These are phyloP conservation scores for Gymnoscelis rufifasciata DNA, from an alignment of 2,888 invertebrate genomes.

Conservation along the genomic window DNA sequence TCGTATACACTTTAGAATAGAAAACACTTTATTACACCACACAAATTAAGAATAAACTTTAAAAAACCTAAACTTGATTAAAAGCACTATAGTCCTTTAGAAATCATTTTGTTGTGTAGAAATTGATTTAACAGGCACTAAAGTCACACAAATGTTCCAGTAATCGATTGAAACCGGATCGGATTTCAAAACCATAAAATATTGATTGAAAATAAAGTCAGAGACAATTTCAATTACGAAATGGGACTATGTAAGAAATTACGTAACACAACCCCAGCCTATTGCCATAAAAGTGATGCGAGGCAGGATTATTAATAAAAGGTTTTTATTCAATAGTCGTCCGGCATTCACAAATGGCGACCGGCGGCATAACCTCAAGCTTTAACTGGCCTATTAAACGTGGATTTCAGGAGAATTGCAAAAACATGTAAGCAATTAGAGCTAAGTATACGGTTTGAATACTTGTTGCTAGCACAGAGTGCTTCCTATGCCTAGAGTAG, in stretches of 20 bases:
- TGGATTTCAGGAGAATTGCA: conserved; percentile 51
- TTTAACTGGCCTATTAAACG: conserved; percentile 47
- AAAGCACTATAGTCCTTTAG: not conserved
- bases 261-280: conserved; percentile 2
- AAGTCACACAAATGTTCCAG: not conserved
- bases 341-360: conserved; percentile 27
- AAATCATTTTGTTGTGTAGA: not conserved
- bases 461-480: conserved; percentile 48
- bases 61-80: too few relatives aligned
- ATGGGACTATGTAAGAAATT: conserved; percentile 3
- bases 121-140: conserved; percentile 1
- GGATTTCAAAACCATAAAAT: not conserved
- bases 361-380: conserved; percentile 26
- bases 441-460: conserved; percentile 55
- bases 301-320: conserved; percentile 21
- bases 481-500: conserved; percentile 51
- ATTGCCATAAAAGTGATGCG: conserved; percentile 11
- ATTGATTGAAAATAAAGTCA: not conserved
- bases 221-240: conserved; percentile 1
- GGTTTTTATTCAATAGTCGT: conserved; percentile 26
- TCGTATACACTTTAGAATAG: not conserved
- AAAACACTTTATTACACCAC: too few relatives aligned
- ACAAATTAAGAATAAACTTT: too few relatives aligned
- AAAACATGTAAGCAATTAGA: conserved; percentile 62
- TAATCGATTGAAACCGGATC: not conserved